Evolutionary conservation across 2,797 vertebrate genomes (phyloP), one percentile per base, ranked within the genome.

Genomic region (Apogon talboti): DNA sequence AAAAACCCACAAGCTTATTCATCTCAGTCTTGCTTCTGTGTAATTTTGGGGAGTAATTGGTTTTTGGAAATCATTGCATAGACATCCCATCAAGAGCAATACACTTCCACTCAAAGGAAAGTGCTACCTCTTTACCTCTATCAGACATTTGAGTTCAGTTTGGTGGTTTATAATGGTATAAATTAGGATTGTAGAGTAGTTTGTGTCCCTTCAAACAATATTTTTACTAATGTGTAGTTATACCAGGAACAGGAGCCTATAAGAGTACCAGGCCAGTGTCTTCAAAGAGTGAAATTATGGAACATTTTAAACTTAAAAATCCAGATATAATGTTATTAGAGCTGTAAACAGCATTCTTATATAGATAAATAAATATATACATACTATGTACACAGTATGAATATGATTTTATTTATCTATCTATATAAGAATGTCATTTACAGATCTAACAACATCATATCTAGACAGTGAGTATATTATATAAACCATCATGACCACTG

Each of bases 11-110:
- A 65, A 30, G 40, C n/a, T 18, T 50, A 46, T 42, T 59, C 24
- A n/a, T 35, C 40, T 44, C 49, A 60, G 28, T 6, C 51, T 55
- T 10, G 15, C 49, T 74, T 48, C 35, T 61, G 16, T 68, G 15
- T 33, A 28, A 53, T 30, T 70, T 71, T 70, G 35, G 60, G 60
- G 19, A 67, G 58, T 10, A 69, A 48, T 61, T 67, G 1, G 11
- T 68, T 58, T 28, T 66, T 62, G 19, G 51, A 54, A 66, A 50
- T 48, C 46, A 46, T 43, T 51, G 9, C 42, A 37, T 18, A 50
- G 53, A 67, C 41, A 24, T 50, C 46, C 43, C 18, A 48, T 66
- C 28, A 47, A n/a, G 43, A 66, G 59, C 43, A 67, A 46, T 71
- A 53, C 6, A 47, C n/a, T 50, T 62, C 45, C n/a, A 63, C 10